Conservation (phyloP, 1,140 invertebrate genomes). For the Bicyclus anynana region DNA sequence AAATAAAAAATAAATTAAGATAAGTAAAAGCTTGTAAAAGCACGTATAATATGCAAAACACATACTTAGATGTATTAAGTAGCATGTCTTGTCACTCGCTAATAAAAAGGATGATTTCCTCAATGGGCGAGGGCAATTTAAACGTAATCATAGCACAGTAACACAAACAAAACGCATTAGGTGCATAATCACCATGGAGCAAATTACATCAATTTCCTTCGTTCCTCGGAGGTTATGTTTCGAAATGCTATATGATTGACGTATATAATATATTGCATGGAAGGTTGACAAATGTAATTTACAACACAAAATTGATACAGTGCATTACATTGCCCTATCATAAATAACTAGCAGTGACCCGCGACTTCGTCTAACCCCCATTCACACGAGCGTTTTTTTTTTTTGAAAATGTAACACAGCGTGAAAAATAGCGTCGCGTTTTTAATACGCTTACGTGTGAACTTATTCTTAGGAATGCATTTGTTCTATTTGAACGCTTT, state of each 20-base stretch:
- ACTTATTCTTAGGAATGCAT: no score
- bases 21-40: no score
- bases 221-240: slow-evolving; percentile 39
- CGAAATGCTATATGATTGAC: slow-evolving; percentile 34
- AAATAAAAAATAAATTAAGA: neutral
- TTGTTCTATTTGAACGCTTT: no score
- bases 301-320: neutral
- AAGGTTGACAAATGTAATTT: slow-evolving; percentile 27
- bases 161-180: slow-evolving; percentile 44
- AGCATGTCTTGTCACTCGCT: slow-evolving; percentile 1
- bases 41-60: no score
- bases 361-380: no score
- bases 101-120: slow-evolving; percentile 4
- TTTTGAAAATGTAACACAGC: no score
- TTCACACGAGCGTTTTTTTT: no score
- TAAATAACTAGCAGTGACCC: no score
- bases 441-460: no score
- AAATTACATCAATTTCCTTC: slow-evolving; percentile 55
- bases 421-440: no score
- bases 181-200: slow-evolving; percentile 43
- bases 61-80: neutral
- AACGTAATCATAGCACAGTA: slow-evolving; percentile 45
- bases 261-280: slow-evolving; percentile 1
- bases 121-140: slow-evolving; percentile 39
- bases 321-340: neutral